Conservation (phyloP, 2,113 vertebrate genomes). For the Cephalopholis sonnerati region DNA sequence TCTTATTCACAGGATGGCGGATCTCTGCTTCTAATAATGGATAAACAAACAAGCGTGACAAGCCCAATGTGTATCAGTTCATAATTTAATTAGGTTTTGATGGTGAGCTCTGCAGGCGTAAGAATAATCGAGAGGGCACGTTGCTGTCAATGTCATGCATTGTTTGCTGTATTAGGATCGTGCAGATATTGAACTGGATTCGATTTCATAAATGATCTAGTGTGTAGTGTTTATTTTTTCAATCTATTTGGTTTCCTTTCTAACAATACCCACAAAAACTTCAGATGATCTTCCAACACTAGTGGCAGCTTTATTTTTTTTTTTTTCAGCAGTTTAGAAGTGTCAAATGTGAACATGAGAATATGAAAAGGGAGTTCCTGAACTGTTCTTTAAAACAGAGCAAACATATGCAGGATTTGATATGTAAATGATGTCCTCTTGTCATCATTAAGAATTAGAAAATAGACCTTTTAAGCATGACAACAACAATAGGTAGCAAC, state of each 20-base stretch:
- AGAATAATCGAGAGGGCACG: constrained; percentile 59
- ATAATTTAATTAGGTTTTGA: constrained; percentile 78
- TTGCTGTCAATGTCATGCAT: constrained; percentile 43
- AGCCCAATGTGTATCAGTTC: constrained; percentile 63
- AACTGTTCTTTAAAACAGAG: background rate
- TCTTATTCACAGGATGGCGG: constrained; percentile 61
- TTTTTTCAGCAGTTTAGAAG: background rate
- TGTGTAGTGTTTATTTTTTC: background rate
- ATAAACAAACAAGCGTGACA: constrained; percentile 74
- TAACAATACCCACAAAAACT: background rate
- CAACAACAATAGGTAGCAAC: constrained; percentile 15
- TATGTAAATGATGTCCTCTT: background rate
- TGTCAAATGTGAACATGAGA: background rate
- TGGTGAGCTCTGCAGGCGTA: constrained; percentile 51
- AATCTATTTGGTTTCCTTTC: constrained; percentile 17
- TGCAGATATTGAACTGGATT: constrained; percentile 39
- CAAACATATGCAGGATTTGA: constrained; percentile 8
- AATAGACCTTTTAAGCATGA: background rate
- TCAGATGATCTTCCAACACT: background rate
- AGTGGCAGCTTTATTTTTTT: background rate
- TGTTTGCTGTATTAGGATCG: constrained; percentile 24
- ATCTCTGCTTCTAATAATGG: constrained; percentile 61
- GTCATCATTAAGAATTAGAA: background rate
- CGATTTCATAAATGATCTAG: constrained; percentile 26
- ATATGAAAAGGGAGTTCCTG: background rate